Evolutionary conservation across 2,888 invertebrate species (phyloP), one percentile per base, ranked within the genome.

Genomic region (Hartigia nigra): DNA sequence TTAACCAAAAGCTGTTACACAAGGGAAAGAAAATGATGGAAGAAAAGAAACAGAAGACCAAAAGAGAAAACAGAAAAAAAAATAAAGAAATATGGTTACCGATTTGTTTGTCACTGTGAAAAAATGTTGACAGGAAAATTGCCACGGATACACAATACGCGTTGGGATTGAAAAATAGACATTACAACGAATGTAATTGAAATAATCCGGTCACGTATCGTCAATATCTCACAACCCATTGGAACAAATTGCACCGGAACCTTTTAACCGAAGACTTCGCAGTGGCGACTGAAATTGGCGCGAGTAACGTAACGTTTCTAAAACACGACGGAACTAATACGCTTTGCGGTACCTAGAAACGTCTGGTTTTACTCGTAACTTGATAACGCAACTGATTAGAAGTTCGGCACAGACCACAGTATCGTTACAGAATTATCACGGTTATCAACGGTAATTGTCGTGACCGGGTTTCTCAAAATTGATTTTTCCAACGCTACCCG

Each of bases 41-140:
- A 55, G 9, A 55, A 23, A 55, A 9, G 5, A 9, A 55, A 55
- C 9, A 23, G 23, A 14, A 23, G 23, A 55, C 9, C 1, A 0
- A 9, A 9, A 9, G 23, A 55, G 23, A 55, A 55, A 55, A 55
- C 23, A 55, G 39, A 55, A 23, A 23, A 39, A 39, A 55, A 55
- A 23, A 5, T 1, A 55, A 55, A 9, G 23, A 55, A 55, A 55
- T 23, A 55, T 55, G 23, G 55, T 23, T 55, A 55, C 55, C 55
- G 23, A 9, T 23, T 55, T 9, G 55, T 55, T 55, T 9, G 55
- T 55, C 55, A 23, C 55, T 55, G 93, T 55, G 93, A 93, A 85
- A 88, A 88, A 75, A 84, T 81, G 70, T 75, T 37, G 37, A 78
- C 74, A 69, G 81, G 75, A 81, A 76, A 75, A 77, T 72, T 79